Base-by-base conservation (phyloP, 2,113 vertebrate species). In the Uria aalge region DNA sequence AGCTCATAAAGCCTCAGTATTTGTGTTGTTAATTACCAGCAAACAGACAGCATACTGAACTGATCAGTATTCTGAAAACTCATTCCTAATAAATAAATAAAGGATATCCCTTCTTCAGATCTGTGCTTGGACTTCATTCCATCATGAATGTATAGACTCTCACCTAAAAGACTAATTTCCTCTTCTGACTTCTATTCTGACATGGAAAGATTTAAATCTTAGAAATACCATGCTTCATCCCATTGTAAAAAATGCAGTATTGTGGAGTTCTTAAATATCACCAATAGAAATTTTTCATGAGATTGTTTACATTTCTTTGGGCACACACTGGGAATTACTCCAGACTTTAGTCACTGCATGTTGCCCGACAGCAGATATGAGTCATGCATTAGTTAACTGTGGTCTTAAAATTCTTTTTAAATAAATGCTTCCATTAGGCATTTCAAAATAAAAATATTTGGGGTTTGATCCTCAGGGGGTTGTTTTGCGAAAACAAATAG, bases 91-190 rank as follows among this genome's bases (percentile, higher is more conserved):
- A 50, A 71, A 20, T 21, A 63, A 76, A 16, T 23, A n/a, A 24
- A 77, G 40, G 6, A 56, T 59, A 30, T 11, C 4, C 11, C 17
- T 68, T 68, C 38, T 45, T 40, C 34, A 80, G 8, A 52, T 52
- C 3, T 69, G 5, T 88, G 8, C 24, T 57, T 76, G 23, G 4
- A 6, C 8, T 52, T 73, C 20, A 34, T 34, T 63, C 36, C 6
- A 2, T 9, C 5, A 0, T 60, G 36, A 53, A 34, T 5, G 34
- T 11, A 32, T 2, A 52, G 6, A 27, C 22, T 83, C 8, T 11
- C 3, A 32, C 5, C 20, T 85, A n/a, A 73, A 88, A 43, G 38
- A 43, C 32, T 50, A 23, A 32, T 76, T 68, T 43, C 14, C 23
- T 69, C 18, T 75, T 83, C 29, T 64, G 20, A 26, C 18, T 75